Evolutionary conservation across 2,888 invertebrate species (phyloP), one percentile per base, ranked within the genome.

Genomic region (Hypomecis punctinalis): DNA sequence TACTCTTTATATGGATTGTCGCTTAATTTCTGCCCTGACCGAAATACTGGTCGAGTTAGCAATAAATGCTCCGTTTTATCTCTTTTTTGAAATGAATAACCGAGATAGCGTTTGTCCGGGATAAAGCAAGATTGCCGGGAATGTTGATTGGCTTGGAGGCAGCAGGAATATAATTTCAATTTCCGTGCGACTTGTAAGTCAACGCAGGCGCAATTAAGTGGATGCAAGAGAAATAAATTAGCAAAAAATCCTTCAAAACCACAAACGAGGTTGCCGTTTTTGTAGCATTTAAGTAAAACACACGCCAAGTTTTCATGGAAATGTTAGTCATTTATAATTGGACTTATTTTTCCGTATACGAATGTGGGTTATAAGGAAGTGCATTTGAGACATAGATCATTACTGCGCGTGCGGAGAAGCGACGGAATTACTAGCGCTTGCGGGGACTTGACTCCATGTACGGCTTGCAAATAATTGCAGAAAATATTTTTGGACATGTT

Each of bases 321-420:
- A 81, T 73, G 66, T 83, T 81, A 81, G 78, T 84, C 80, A 82
- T 71, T 72, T 75, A 72, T 77, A 79, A 80, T 73, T 77, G 72
- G 71, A 63, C 9, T 76, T 83, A 81, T 85, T 62, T 87, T 84
- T 80, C 78, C 78, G 73, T 74, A 68, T 48, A 54, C 46, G 45
- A 37, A 68, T 69, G 74, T 72, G 67, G 72, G 76, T 76, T 80
- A 84, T 83, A 81, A 86, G 86, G 86, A 87, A 86, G 81, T 81
- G 67, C 61, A 67, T 62, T 75, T 58, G 74, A 71, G 73, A 68
- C 77, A 76, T 79, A 78, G 79, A 80, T 78, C 79, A 78, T 71
- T 72, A 73, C 71, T 72, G 70, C 68, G 63, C 65, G 66, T 76
- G 75, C 79, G 36, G 11, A 64, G 67, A 71, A 78, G 78, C 78